Evolutionary conservation across 2,113 vertebrate species (phyloP).

Genomic region (Ardeotis arabs): DNA sequence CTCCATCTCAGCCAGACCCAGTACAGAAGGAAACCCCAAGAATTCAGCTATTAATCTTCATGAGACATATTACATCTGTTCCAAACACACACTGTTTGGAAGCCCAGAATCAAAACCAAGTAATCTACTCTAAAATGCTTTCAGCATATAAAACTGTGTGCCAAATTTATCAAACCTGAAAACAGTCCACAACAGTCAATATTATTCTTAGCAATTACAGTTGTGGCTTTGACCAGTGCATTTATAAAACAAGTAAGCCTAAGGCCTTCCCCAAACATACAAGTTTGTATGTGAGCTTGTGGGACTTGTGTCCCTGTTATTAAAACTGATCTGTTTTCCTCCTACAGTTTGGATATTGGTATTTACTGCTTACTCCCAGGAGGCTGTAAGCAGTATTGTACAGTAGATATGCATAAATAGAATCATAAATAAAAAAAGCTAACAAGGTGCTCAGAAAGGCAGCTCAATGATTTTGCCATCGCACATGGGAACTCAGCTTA

Average conservation of each 20-base stretch:
- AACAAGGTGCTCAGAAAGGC: constrained; percentile 45
- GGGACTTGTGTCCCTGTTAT: background rate
- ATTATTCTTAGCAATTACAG: background rate
- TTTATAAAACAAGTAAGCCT: background rate
- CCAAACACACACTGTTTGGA: background rate
- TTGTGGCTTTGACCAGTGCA: background rate
- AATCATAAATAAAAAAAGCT: constrained; percentile 39
- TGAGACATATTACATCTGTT: background rate
- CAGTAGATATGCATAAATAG: constrained; percentile 51
- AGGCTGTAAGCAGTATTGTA: background rate
- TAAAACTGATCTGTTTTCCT: background rate
- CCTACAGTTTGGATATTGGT: background rate
- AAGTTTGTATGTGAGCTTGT: background rate
- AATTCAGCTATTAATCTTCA: background rate
- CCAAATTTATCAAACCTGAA: background rate
- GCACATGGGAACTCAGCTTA: background rate
- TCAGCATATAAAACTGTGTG: background rate
- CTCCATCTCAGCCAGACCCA: background rate
- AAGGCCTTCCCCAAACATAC: background rate
- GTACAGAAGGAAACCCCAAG: background rate
- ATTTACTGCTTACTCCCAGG: background rate
- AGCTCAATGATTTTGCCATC: background rate
- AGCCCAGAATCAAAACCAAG: background rate
- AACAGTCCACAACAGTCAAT: background rate
- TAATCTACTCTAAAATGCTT: background rate